Evolutionary conservation across 2,797 vertebrate species (phyloP).

Genomic region (Notoglanidium macrostoma): DNA sequence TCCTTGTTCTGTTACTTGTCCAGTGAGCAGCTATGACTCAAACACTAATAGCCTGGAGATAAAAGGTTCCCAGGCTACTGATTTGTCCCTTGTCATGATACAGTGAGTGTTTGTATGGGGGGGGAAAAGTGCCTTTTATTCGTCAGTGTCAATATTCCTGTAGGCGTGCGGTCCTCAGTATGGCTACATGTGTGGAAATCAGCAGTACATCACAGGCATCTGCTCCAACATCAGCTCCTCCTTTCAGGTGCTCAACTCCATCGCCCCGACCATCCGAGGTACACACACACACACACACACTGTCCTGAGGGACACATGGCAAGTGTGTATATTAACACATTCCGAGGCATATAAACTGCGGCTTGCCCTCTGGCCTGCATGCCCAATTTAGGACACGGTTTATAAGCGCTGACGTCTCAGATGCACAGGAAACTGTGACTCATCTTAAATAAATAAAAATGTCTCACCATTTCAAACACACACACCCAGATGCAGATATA

Average conservation of each 20-base stretch:
- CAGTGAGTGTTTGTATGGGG: not conserved
- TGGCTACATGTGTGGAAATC: constrained; percentile 90
- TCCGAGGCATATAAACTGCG: constrained; percentile 71
- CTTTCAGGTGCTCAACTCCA: constrained; percentile 87
- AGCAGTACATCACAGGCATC: constrained; percentile 92
- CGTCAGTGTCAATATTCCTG: not conserved
- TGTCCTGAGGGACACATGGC: constrained; percentile 1
- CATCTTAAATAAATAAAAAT: constrained; percentile 54
- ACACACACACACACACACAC: constrained; percentile 49
- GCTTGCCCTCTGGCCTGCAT: constrained; percentile 68
- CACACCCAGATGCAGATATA: constrained; percentile 1
- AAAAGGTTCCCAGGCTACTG: not conserved
- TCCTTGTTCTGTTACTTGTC: not conserved
- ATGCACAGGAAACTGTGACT: constrained; percentile 49
- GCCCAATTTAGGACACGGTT: constrained; percentile 87
- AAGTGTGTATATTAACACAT: constrained; percentile 73
- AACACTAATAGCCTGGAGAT: not conserved
- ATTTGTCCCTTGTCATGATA: not conserved
- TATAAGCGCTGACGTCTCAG: constrained; percentile 64
- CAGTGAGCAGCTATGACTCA: not conserved
- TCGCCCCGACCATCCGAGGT: constrained; percentile 85
- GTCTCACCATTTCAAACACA: constrained; percentile 45
- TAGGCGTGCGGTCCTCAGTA: constrained; percentile 97
- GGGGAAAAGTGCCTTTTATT: not conserved
- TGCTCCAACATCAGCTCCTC: constrained; percentile 92